Percentiles rank a stretch among this genome's conserved stretches.
Evolutionary conservation across 1,140 invertebrate species (phyloP).

Genomic region (Branchinecta lynchi): DNA sequence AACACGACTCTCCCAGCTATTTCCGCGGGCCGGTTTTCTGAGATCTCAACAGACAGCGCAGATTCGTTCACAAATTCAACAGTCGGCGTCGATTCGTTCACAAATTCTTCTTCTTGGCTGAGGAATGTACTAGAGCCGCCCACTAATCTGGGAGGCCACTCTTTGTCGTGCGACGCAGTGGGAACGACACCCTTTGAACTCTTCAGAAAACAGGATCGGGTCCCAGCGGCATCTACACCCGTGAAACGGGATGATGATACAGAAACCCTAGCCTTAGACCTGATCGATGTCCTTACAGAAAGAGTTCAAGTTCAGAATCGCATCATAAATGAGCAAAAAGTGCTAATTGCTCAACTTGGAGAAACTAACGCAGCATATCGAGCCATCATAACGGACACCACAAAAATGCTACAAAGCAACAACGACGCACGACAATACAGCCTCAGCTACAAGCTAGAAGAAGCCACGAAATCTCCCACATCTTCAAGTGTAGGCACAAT

Average conservation of each 20-base stretch:
- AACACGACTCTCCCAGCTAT: slow-evolving; percentile 1
- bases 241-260: slow-evolving; percentile 5
- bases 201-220: not conserved
- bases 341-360: slow-evolving; percentile 9
- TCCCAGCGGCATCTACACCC: not conserved
- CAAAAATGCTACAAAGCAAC: not conserved
- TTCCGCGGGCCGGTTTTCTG: slow-evolving; percentile 7
- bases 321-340: slow-evolving; percentile 7
- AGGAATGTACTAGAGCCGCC: not conserved
- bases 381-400: too few relatives aligned
- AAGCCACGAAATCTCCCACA: slow-evolving; percentile 3
- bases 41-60: slow-evolving; percentile 4
- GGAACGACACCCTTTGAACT: slow-evolving; percentile 5
- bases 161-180: slow-evolving; percentile 4
- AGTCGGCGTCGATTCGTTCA: slow-evolving; percentile 8
- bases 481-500: too few relatives aligned
- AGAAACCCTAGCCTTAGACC: not conserved
- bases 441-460: slow-evolving; percentile 5
- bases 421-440: slow-evolving; percentile 5
- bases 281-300: slow-evolving; percentile 6
- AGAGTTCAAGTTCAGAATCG: slow-evolving; percentile 9
- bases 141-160: slow-evolving; percentile 8
- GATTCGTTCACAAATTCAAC: too few relatives aligned
- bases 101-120: slow-evolving; percentile 9
- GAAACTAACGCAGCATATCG: slow-evolving; percentile 1